phyloP scores from a whole-genome alignment of 1,140 invertebrate species.

The Papilio helenus region DNA sequence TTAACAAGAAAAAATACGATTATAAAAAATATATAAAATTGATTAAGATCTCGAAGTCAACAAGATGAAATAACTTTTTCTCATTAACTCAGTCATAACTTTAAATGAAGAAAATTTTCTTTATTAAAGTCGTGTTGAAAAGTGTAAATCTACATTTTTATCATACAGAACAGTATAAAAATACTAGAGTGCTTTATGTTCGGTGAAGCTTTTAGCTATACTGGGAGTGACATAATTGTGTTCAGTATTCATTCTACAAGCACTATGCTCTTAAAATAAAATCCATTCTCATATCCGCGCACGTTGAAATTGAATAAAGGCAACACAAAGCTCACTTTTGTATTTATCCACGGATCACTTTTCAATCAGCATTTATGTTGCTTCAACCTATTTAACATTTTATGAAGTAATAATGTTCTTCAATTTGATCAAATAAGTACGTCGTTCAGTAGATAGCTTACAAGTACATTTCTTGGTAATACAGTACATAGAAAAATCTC shows the following conservation, averaged over 20 bases:
- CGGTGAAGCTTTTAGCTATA: neutral
- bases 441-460: too few relatives aligned
- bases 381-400: neutral
- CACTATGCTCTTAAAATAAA: neutral
- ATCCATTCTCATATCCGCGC: neutral
- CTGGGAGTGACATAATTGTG: neutral
- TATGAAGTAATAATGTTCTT: neutral
- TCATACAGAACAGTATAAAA: neutral
- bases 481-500: too few relatives aligned
- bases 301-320: conserved; percentile 6
- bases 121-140: neutral
- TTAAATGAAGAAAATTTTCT: conserved; percentile 1
- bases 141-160: neutral
- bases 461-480: neutral
- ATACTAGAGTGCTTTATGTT: neutral
- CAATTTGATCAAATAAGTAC: neutral
- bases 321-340: neutral
- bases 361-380: neutral
- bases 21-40: neutral
- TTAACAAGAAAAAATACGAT: neutral
- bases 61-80: neutral
- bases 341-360: neutral
- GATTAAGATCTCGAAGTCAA: neutral
- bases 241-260: neutral
- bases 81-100: neutral